Evolutionary conservation across 2,113 vertebrate species (phyloP).

Genomic region (Lophotis ruficrista): DNA sequence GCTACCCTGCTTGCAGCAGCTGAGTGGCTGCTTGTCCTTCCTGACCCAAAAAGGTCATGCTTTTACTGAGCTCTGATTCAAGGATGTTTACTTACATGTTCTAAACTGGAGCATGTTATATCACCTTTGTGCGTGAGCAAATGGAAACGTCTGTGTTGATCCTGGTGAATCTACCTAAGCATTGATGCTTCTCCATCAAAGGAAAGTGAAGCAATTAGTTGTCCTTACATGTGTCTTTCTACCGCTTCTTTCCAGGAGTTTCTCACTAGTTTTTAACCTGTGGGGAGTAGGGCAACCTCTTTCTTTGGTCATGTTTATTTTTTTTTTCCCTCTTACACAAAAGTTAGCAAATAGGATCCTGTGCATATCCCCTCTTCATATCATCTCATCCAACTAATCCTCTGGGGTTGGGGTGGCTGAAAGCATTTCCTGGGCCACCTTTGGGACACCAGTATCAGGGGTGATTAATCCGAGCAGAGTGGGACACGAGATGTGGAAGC

Average conservation of each 20-base stretch:
- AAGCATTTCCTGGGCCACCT: background rate
- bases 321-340: background rate
- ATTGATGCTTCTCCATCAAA: background rate
- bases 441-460: fast-evolving
- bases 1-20: background rate
- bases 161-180: background rate
- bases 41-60: background rate
- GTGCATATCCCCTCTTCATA: background rate
- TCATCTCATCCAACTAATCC: no score
- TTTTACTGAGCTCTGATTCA: background rate
- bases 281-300: no score
- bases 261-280: background rate
- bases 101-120: background rate
- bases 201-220: background rate
- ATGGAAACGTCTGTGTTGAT: background rate
- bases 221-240: background rate
- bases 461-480: background rate
- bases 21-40: background rate
- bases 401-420: background rate
- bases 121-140: background rate
- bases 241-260: background rate
- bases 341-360: background rate
- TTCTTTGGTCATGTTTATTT: background rate
- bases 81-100: background rate
- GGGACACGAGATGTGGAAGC: background rate